These are phyloP conservation scores for Pituophis catenifer DNA, from an alignment of 2,113 vertebrate species.

Conservation along the genomic window DNA sequence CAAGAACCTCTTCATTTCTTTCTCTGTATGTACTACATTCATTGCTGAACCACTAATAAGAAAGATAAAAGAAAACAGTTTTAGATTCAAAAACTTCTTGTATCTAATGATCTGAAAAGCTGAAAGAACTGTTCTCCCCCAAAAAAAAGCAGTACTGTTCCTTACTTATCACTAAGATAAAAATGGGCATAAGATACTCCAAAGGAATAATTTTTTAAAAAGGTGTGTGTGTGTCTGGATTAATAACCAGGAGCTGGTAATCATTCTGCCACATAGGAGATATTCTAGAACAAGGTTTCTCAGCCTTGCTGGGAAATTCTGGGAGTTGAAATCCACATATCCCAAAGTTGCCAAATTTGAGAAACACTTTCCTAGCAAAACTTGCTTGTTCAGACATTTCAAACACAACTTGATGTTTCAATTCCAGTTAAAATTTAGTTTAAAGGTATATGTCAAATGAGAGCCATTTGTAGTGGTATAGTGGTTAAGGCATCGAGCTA, in stretches of 20 bases:
- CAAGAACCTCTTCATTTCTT: conserved; percentile 93
- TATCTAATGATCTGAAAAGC: not conserved
- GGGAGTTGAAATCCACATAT: not conserved
- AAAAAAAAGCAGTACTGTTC: not conserved
- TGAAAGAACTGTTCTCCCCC: not conserved
- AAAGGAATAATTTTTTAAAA: not conserved
- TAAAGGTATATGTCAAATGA: not conserved
- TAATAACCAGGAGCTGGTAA: not conserved
- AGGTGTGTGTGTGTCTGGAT: no score
- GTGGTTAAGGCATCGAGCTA: not conserved
- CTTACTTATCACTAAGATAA: not conserved
- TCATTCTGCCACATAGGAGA: accelerated
- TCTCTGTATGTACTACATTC: conserved; percentile 88
- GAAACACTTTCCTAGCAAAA: not conserved
- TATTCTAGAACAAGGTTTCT: not conserved
- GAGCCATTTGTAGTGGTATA: not conserved
- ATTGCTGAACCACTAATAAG: conserved; percentile 88
- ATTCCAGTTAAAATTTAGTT: not conserved
- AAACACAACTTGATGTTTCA: not conserved
- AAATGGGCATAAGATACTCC: conserved; percentile 8
- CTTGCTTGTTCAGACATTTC: not conserved
- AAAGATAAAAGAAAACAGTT: accelerated
- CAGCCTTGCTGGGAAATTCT: not conserved
- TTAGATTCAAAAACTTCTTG: not conserved
- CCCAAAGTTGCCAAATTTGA: not conserved